Evolutionary conservation across 2,797 vertebrate species (phyloP).

Genomic region (Sorex maritimensis): DNA sequence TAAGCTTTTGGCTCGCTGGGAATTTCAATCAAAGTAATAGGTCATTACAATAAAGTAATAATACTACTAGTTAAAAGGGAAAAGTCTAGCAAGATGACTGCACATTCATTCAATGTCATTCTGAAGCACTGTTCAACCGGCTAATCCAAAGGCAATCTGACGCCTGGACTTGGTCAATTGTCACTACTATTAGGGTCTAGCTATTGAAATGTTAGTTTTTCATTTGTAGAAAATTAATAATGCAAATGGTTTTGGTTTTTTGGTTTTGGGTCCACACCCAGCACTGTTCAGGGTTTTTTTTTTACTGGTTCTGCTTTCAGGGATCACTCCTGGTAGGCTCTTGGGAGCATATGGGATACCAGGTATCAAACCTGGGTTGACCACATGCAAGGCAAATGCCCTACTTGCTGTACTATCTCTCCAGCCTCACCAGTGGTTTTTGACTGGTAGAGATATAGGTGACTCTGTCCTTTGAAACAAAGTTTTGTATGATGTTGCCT

Average conservation of each 20-base stretch:
- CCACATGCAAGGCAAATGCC: too few relatives aligned
- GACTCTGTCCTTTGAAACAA: not conserved
- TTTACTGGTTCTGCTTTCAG: too few relatives aligned
- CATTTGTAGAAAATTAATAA: not conserved
- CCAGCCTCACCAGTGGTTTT: not conserved
- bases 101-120: not conserved
- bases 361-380: too few relatives aligned
- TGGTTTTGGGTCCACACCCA: too few relatives aligned
- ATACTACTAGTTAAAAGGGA: not conserved
- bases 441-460: not conserved
- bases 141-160: not conserved
- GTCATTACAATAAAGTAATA: not conserved
- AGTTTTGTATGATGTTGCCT: not conserved
- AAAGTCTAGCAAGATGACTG: not conserved
- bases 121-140: not conserved
- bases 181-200: not conserved
- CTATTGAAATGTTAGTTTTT: not conserved
- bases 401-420: too few relatives aligned
- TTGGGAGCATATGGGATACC: too few relatives aligned
- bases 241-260: not conserved
- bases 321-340: too few relatives aligned
- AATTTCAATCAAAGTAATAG: conserved; percentile 28
- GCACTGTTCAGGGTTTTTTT: too few relatives aligned
- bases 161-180: not conserved
- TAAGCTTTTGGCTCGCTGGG: not conserved